Conservation (phyloP, 1,140 invertebrate species). For the Drosophila sulfurigaster region DNA sequence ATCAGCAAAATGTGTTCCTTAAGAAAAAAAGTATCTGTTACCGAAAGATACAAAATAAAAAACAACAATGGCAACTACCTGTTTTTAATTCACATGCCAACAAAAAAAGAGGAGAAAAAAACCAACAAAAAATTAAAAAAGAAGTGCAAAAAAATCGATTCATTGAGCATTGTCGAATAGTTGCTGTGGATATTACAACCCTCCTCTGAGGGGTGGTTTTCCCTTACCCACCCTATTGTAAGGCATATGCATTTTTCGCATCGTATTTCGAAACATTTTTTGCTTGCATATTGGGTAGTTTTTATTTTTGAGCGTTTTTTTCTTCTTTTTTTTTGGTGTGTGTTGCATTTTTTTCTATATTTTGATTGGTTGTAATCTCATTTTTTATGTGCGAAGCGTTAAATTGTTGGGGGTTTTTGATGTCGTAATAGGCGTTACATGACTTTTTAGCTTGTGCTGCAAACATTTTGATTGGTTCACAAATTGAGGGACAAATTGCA, state of each 20-base stretch:
- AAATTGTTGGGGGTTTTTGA: conserved; percentile 45
- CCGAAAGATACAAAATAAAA: conserved; percentile 41
- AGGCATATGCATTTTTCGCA: conserved; percentile 44
- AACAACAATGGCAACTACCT: conserved; percentile 56
- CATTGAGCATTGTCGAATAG: conserved; percentile 61
- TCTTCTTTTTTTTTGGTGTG: not conserved
- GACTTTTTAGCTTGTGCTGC: conserved; percentile 54
- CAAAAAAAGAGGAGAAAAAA: not conserved
- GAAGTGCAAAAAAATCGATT: conserved; percentile 49
- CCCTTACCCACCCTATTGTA: conserved; percentile 53
- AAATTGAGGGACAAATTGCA: not conserved
- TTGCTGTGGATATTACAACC: conserved; percentile 58
- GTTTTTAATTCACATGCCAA: conserved; percentile 73
- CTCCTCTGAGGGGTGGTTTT: conserved; percentile 67
- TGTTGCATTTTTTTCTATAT: conserved; percentile 40
- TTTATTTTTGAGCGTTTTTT: conserved; percentile 45
- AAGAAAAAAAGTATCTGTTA: conserved; percentile 73
- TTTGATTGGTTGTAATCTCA: conserved; percentile 71
- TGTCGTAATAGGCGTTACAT: conserved; percentile 69
- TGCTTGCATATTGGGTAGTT: conserved; percentile 33
- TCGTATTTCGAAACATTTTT: conserved; percentile 40
- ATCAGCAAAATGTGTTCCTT: conserved; percentile 62
- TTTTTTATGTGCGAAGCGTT: conserved; percentile 66
- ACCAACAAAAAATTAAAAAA: conserved; percentile 7
- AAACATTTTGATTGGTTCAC: conserved; percentile 66